A percentile compares a stretch with the other conserved stretches of the same genome.
Evolutionary conservation across 2,888 invertebrate species (phyloP).

Genomic region (Nomada flava): DNA sequence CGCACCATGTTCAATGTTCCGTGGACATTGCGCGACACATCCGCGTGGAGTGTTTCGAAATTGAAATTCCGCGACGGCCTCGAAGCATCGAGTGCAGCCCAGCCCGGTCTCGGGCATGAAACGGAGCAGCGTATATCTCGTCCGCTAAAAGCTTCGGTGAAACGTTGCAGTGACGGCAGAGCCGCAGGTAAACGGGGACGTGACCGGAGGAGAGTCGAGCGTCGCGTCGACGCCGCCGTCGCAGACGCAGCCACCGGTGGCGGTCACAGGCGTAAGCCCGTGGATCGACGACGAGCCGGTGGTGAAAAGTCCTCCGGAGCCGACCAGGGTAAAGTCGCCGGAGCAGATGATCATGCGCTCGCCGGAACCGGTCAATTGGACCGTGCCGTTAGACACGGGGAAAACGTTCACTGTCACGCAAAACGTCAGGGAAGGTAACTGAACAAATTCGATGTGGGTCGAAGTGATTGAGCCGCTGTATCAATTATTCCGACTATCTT

Average conservation of each 20-base stretch:
- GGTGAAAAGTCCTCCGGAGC: slow-evolving; percentile 96
- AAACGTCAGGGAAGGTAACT: slow-evolving; percentile 92
- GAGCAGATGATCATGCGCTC: slow-evolving; percentile 96
- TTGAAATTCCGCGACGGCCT: slow-evolving; percentile 1
- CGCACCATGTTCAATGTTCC: too few species aligned
- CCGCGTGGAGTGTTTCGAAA: not conserved
- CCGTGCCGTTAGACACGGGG: slow-evolving; percentile 96
- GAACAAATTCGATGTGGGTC: too few species aligned
- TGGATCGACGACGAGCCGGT: slow-evolving; percentile 88
- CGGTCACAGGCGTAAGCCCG: slow-evolving; percentile 86
- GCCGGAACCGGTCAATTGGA: slow-evolving; percentile 98
- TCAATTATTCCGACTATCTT: not conserved
- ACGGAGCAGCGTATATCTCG: slow-evolving; percentile 49
- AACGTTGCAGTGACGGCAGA: slow-evolving; percentile 82
- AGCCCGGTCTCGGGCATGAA: slow-evolving; percentile 34
- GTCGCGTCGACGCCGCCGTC: slow-evolving; percentile 85
- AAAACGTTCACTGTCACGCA: slow-evolving; percentile 97
- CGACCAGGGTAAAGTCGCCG: slow-evolving; percentile 96
- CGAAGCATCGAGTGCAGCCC: slow-evolving; percentile 55
- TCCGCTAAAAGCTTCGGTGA: slow-evolving; percentile 73
- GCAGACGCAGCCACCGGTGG: slow-evolving; percentile 83
- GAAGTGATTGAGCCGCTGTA: not conserved
- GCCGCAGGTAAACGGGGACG: slow-evolving; percentile 81
- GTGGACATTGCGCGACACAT: too few species aligned
- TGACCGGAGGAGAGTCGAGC: slow-evolving; percentile 77